Evolutionary conservation across 2,113 vertebrate genomes (phyloP).

Genomic region (Thunnus maccoyii): DNA sequence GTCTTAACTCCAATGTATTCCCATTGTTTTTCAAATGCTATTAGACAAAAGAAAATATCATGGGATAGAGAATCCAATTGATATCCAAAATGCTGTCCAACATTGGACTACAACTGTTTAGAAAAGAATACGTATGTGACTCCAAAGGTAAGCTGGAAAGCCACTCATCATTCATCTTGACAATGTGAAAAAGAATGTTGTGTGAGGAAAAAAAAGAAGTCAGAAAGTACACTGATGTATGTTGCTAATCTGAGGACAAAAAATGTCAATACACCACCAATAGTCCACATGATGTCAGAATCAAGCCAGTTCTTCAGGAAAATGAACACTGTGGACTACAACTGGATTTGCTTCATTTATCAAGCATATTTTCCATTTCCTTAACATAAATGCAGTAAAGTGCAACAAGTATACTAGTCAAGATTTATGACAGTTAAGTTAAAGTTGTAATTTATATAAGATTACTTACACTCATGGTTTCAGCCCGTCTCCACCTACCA

Average conservation of each 20-base stretch:
- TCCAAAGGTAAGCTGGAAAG: background rate
- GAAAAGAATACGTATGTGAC: background rate
- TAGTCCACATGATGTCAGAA: background rate
- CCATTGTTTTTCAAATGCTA: no score
- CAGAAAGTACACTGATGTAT: no score
- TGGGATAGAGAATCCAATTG: no score
- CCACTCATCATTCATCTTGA: background rate
- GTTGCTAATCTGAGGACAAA: background rate
- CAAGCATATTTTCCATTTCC: no score
- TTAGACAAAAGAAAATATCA: background rate
- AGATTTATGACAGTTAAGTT: background rate
- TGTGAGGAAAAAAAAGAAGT: no score
- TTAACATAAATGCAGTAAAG: no score
- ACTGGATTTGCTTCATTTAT: background rate
- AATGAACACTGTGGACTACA: background rate
- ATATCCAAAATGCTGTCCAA: background rate
- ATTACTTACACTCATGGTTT: slow-evolving; percentile 52
- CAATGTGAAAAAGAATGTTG: background rate
- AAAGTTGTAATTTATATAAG: slow-evolving; percentile 2
- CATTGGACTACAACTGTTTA: background rate
- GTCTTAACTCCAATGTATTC: background rate
- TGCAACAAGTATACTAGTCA: background rate
- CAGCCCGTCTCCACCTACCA: slow-evolving; percentile 33
- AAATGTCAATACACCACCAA: background rate
- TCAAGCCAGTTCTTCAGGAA: no score